Conservation (phyloP, 1,140 invertebrate species). For the Sitodiplosis mosellana region DNA sequence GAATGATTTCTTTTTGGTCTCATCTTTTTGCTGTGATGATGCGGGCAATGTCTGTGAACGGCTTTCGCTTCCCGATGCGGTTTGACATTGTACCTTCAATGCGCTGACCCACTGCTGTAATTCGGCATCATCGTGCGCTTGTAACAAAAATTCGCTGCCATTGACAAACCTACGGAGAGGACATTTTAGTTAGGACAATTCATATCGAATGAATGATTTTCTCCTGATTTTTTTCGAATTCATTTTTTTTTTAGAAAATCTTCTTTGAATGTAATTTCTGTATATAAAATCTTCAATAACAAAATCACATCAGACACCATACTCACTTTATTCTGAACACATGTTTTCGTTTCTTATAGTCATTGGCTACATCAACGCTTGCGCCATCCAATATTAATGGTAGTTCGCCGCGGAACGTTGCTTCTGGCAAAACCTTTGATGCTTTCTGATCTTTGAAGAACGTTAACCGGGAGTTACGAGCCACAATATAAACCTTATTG, state of each 20-base stretch:
- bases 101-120: slow-evolving; percentile 75
- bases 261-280: no score
- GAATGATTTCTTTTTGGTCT: slow-evolving; percentile 85
- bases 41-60: slow-evolving; percentile 81
- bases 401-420: slow-evolving; percentile 70
- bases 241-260: no score
- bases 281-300: no score
- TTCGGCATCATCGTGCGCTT: slow-evolving; percentile 88
- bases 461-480: slow-evolving; percentile 56
- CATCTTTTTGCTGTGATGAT: slow-evolving; percentile 53
- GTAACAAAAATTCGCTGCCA: slow-evolving; percentile 94
- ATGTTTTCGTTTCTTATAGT: slow-evolving; percentile 98
- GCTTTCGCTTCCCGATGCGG: slow-evolving; percentile 44
- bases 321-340: slow-evolving; percentile 88
- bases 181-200: no score
- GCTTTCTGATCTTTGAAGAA: slow-evolving; percentile 96
- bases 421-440: slow-evolving; percentile 70
- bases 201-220: no score
- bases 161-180: slow-evolving; percentile 49
- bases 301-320: not conserved
- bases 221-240: no score
- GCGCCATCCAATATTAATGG: slow-evolving; percentile 73
- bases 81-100: slow-evolving; percentile 53
- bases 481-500: slow-evolving; percentile 67
- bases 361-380: slow-evolving; percentile 64